Percentiles rank a stretch among this genome's conserved stretches.
These are phyloP conservation scores for Archegozetes longisetosus DNA, from an alignment of 1,140 invertebrate species.

Conservation along the genomic window DNA sequence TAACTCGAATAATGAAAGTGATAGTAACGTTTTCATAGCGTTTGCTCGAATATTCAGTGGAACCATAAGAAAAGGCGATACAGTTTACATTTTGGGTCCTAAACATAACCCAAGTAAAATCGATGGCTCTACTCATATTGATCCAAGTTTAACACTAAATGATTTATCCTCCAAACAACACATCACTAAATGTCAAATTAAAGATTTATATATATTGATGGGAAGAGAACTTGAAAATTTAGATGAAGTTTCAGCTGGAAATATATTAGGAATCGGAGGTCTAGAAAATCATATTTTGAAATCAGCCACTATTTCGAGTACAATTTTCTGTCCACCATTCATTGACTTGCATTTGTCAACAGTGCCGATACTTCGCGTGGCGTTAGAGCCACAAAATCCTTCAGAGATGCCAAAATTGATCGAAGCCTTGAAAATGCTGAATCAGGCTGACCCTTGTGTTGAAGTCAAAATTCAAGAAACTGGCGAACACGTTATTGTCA, in stretches of 20 bases:
- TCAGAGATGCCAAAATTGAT: constrained; percentile 63
- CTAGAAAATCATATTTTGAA: constrained; percentile 72
- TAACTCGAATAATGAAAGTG: not conserved
- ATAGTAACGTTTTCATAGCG: constrained; percentile 56
- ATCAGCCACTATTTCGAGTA: constrained; percentile 74
- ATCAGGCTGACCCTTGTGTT: constrained; percentile 84
- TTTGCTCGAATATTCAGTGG: constrained; percentile 90
- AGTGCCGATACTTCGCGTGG: constrained; percentile 66
- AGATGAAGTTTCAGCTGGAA: constrained; percentile 65
- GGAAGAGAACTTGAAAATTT: constrained; percentile 73
- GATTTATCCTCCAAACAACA: constrained; percentile 48
- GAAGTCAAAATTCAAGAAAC: constrained; percentile 76
- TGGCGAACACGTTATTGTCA: constrained; percentile 89
- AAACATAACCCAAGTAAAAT: constrained; percentile 57
- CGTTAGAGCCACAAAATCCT: constrained; percentile 73
- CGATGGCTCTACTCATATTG: constrained; percentile 26
- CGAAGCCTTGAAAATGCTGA: constrained; percentile 57
- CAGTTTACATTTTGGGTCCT: constrained; percentile 66
- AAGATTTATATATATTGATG: constrained; percentile 75
- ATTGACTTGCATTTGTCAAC: constrained; percentile 62
- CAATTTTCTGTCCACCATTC: constrained; percentile 69
- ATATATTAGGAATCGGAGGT: constrained; percentile 74
- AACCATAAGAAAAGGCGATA: constrained; percentile 53
- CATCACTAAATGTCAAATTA: constrained; percentile 40
- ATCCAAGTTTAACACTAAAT: constrained; percentile 40